Percentiles rank a stretch among this genome's conserved stretches.
These are phyloP conservation scores for Physocephala rufipes DNA, from an alignment of 2,888 invertebrate genomes.

Conservation along the genomic window DNA sequence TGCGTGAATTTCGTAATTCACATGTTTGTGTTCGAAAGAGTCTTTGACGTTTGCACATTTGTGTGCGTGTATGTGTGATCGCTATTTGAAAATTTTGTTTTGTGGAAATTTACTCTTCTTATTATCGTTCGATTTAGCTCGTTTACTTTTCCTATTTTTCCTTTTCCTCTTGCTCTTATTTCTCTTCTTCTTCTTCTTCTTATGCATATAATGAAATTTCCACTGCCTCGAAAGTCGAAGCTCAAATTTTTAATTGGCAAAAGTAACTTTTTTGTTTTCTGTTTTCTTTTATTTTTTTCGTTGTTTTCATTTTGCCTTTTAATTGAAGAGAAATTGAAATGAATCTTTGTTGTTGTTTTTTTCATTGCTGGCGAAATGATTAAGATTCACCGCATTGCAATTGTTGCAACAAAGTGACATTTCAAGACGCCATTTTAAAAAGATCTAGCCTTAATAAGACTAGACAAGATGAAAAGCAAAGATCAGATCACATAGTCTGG, in stretches of 20 bases:
- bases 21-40: too few relatives aligned
- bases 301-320: not conserved
- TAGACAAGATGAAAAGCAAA: not conserved
- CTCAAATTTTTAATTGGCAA: not conserved
- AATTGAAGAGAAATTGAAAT: not conserved
- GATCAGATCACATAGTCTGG: too few relatives aligned
- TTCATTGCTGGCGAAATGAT: not conserved
- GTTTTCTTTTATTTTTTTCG: not conserved
- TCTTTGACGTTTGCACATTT: too few relatives aligned
- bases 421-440: not conserved
- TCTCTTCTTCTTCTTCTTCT: not conserved
- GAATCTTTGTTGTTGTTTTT: not conserved
- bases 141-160: not conserved
- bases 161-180: constrained; percentile 6
- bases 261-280: not conserved
- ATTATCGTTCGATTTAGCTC: not conserved
- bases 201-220: not conserved
- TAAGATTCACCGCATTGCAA: not conserved
- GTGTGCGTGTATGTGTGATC: too few relatives aligned
- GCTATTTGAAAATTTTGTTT: too few relatives aligned
- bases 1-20: too few relatives aligned
- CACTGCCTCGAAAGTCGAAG: too few relatives aligned
- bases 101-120: too few relatives aligned
- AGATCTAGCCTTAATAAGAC: constrained; percentile 2
- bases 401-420: not conserved